These are phyloP conservation scores for Subacronicta megacephala DNA, from an alignment of 2,888 invertebrate genomes.

Conservation along the genomic window DNA sequence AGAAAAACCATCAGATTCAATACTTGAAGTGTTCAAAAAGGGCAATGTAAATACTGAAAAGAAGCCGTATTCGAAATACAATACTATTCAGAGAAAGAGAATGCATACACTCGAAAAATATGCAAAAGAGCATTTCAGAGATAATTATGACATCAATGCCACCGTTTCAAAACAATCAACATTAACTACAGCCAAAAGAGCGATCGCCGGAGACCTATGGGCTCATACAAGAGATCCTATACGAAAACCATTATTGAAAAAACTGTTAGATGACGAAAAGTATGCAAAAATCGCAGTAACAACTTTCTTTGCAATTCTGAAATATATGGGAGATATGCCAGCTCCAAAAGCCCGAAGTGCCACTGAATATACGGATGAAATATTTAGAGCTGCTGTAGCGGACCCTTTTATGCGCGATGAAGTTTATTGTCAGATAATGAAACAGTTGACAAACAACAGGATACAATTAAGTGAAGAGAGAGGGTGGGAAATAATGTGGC, in stretches of 20 bases:
- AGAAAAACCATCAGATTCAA: slow-evolving; percentile 91
- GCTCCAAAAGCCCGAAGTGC: slow-evolving; percentile 93
- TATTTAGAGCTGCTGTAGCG: slow-evolving; percentile 94
- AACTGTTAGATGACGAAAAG: slow-evolving; percentile 92
- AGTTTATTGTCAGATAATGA: slow-evolving; percentile 97
- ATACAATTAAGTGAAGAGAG: slow-evolving; percentile 95
- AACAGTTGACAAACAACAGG: slow-evolving; percentile 97
- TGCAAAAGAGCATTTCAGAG: slow-evolving; percentile 94
- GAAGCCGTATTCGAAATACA: slow-evolving; percentile 83
- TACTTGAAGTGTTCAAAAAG: slow-evolving; percentile 91
- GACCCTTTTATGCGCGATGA: slow-evolving; percentile 95
- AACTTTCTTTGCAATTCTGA: slow-evolving; percentile 93
- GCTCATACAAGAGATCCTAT: slow-evolving; percentile 94
- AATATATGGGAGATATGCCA: slow-evolving; percentile 97
- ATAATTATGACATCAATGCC: slow-evolving; percentile 79
- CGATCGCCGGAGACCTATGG: slow-evolving; percentile 94
- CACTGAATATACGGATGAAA: slow-evolving; percentile 96
- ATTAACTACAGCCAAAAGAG: slow-evolving; percentile 91
- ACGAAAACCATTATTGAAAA: slow-evolving; percentile 94
- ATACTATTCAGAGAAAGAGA: slow-evolving; percentile 91
- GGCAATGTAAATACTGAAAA: slow-evolving; percentile 85
- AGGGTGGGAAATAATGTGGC: slow-evolving; percentile 98
- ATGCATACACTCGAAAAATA: slow-evolving; percentile 96
- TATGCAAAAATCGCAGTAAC: slow-evolving; percentile 93
- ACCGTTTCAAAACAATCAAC: slow-evolving; percentile 91